A percentile compares a stretch with the other conserved stretches of the same genome.
These are phyloP conservation scores for Serilophus lunatus DNA, from an alignment of 2,113 vertebrate species.

Conservation along the genomic window DNA sequence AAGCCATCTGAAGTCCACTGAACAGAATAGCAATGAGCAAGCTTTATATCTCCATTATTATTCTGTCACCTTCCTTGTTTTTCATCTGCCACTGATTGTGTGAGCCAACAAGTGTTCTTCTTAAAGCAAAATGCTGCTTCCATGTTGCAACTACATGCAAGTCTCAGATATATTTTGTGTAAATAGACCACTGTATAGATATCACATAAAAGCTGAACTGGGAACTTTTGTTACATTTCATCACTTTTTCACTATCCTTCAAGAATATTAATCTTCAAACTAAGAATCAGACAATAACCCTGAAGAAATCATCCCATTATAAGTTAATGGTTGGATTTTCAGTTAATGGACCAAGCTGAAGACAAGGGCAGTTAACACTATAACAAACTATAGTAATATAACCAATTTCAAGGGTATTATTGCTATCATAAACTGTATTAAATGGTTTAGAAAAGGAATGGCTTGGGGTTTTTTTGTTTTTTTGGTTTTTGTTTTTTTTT, in stretches of 20 bases:
- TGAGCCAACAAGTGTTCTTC: neutral
- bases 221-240: neutral
- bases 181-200: neutral
- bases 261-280: neutral
- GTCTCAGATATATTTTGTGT: neutral
- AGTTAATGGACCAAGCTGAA: constrained; percentile 37
- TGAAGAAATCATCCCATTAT: constrained; percentile 39
- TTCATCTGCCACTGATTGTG: neutral
- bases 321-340: constrained; percentile 31
- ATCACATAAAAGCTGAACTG: neutral
- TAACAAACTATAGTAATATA: constrained; percentile 52
- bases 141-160: neutral
- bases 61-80: neutral
- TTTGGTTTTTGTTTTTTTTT: neutral
- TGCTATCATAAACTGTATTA: constrained; percentile 33
- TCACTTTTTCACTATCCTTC: neutral
- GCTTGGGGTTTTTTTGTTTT: neutral
- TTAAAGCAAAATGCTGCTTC: neutral
- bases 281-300: constrained; percentile 16
- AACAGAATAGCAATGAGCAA: neutral
- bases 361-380: constrained; percentile 51
- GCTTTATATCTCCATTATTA: neutral
- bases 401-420: constrained; percentile 53
- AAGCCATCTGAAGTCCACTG: neutral
- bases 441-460: constrained; percentile 29